These are phyloP conservation scores for Romanomermis culicivorax DNA, from an alignment of 2,888 invertebrate genomes.

Conservation along the genomic window DNA sequence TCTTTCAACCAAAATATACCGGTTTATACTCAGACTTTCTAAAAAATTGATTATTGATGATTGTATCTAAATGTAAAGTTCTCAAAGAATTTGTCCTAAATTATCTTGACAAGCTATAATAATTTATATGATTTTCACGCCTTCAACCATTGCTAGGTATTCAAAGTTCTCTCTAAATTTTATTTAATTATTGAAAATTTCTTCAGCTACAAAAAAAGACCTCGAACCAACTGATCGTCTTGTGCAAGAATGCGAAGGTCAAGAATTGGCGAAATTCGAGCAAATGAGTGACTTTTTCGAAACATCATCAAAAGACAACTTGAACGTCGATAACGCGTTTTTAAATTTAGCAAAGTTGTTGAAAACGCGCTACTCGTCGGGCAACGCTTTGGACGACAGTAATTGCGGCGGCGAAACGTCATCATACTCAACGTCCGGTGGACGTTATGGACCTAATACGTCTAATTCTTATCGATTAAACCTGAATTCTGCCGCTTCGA, in stretches of 20 bases:
- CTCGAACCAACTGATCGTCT: conserved; percentile 49
- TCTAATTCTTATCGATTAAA: neutral
- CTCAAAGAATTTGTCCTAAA: no score
- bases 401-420: neutral
- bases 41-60: no score
- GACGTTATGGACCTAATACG: no score
- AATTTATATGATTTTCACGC: no score
- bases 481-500: neutral
- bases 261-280: conserved; percentile 60
- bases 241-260: conserved; percentile 63
- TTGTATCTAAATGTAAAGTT: no score
- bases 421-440: neutral
- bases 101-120: no score
- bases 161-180: no score
- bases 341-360: conserved; percentile 61
- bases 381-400: conserved; percentile 6
- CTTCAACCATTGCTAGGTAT: no score
- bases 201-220: conserved; percentile 61
- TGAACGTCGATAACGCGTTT: conserved; percentile 70
- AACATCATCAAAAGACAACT: conserved; percentile 72
- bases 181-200: no score
- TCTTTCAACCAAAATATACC: no score
- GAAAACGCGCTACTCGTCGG: conserved; percentile 37
- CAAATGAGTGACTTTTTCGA: conserved; percentile 66
- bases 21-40: no score